phyloP scores from a whole-genome alignment of 53 echinoderm and acorn worm genomes.

The Antedon mediterranea region DNA sequence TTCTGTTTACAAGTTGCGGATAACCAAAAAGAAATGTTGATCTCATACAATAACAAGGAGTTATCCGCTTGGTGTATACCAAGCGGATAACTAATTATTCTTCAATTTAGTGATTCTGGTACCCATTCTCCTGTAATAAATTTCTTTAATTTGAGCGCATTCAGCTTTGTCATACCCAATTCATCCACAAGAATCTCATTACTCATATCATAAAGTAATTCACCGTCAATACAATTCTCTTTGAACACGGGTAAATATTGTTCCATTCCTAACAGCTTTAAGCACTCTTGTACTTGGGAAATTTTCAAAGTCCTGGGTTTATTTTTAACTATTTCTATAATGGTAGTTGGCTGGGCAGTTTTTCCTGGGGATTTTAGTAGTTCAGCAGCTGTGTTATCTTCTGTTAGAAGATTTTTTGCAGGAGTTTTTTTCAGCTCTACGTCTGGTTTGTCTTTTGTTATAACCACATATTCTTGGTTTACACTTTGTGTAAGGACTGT shows the following conservation, averaged over 20 bases:
- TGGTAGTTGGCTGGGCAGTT: background rate
- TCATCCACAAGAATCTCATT: background rate
- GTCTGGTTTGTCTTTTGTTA: too few species aligned
- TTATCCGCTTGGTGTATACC: too few species aligned
- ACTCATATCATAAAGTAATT: background rate
- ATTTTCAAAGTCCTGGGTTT: background rate
- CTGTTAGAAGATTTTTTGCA: too few species aligned
- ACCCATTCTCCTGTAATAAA: background rate
- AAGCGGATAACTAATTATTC: too few species aligned
- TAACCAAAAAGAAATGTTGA: too few species aligned
- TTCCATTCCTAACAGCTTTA: background rate
- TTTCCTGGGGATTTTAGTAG: background rate
- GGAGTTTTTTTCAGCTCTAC: too few species aligned
- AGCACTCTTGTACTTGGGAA: background rate
- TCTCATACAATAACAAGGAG: too few species aligned
- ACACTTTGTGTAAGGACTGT: too few species aligned
- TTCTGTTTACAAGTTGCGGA: too few species aligned
- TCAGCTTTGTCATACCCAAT: background rate
- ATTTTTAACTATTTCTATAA: background rate
- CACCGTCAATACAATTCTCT: background rate
- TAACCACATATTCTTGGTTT: too few species aligned
- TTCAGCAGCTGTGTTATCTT: too few species aligned
- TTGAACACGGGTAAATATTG: background rate
- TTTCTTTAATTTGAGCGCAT: background rate
- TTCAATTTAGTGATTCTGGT: background rate